Conservation (phyloP, 2,797 vertebrate species). For the Rhabdophis nuchalis region DNA sequence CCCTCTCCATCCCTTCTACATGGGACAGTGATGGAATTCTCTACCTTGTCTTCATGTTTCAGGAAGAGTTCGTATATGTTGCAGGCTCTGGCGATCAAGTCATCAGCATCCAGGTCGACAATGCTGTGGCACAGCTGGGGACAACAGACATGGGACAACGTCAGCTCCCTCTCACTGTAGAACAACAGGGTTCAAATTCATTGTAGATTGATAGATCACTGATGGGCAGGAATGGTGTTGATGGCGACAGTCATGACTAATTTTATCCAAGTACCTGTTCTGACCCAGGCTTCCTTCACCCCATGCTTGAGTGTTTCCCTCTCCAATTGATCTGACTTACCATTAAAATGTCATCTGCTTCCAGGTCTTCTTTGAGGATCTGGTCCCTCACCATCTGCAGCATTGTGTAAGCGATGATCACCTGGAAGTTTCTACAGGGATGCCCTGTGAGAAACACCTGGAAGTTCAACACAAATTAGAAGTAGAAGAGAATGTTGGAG, state of each 20-base stretch:
- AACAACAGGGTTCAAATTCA: neutral
- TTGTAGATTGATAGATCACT: neutral
- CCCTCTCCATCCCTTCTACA: fast-evolving
- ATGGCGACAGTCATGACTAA: neutral
- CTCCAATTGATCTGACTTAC: constrained; percentile 27
- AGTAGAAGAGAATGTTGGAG: neutral
- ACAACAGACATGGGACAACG: neutral
- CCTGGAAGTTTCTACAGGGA: constrained; percentile 56
- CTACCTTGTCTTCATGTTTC: constrained; percentile 13
- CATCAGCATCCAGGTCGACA: constrained; percentile 53
- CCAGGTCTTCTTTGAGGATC: constrained; percentile 46
- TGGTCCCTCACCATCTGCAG: constrained; percentile 54
- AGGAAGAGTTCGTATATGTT: neutral
- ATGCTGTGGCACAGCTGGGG: constrained; percentile 59
- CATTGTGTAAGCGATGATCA: constrained; percentile 59
- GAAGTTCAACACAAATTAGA: neutral
- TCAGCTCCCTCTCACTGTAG: neutral
- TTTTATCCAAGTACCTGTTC: neutral
- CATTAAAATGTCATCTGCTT: constrained; percentile 25
- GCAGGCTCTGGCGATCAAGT: constrained; percentile 54
- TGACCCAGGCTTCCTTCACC: neutral
- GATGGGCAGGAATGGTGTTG: neutral
- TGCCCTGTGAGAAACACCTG: constrained; percentile 51
- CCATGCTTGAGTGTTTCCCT: neutral
- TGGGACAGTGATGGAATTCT: too few relatives aligned